Evolutionary conservation across 2,888 invertebrate species (phyloP).

Genomic region (Lampropteryx suffumata): DNA sequence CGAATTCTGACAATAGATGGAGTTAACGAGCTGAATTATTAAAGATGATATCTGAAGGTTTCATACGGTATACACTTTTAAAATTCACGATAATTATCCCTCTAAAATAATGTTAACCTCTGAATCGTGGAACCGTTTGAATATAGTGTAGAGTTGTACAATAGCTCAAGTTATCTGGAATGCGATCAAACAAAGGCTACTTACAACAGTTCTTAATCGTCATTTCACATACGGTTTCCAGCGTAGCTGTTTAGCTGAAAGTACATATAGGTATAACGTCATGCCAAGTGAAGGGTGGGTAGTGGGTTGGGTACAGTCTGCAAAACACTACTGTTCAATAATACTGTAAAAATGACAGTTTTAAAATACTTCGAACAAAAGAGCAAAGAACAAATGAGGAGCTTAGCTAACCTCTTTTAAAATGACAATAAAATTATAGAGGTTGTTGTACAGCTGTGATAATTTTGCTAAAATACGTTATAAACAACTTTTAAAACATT

Average conservation of each 20-base stretch:
- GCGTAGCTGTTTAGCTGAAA: constrained; percentile 62
- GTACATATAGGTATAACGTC: constrained; percentile 26
- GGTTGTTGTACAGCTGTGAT: too few relatives aligned
- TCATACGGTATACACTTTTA: constrained; percentile 26
- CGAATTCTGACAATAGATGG: constrained; percentile 69
- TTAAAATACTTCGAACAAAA: too few relatives aligned
- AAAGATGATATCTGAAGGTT: constrained; percentile 50
- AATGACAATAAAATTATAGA: too few relatives aligned
- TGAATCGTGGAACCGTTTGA: constrained; percentile 43
- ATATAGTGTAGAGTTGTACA: constrained; percentile 56
- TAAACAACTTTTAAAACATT: too few relatives aligned
- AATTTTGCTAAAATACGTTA: too few relatives aligned
- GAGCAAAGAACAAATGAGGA: too few relatives aligned
- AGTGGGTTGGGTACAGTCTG: constrained; percentile 35
- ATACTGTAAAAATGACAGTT: too few relatives aligned
- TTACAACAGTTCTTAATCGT: constrained; percentile 81
- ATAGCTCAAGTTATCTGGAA: constrained; percentile 66
- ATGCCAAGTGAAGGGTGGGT: constrained; percentile 31
- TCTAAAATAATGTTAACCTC: constrained; percentile 17
- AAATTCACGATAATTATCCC: constrained; percentile 24
- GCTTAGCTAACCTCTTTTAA: too few relatives aligned
- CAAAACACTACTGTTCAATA: constrained; percentile 20
- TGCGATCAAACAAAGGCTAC: constrained; percentile 78
- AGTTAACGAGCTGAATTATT: constrained; percentile 60
- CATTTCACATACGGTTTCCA: constrained; percentile 79